Percentiles rank a stretch among this genome's conserved stretches.
Evolutionary conservation across 2,888 invertebrate genomes (phyloP).

Genomic region (Phengaris arion): DNA sequence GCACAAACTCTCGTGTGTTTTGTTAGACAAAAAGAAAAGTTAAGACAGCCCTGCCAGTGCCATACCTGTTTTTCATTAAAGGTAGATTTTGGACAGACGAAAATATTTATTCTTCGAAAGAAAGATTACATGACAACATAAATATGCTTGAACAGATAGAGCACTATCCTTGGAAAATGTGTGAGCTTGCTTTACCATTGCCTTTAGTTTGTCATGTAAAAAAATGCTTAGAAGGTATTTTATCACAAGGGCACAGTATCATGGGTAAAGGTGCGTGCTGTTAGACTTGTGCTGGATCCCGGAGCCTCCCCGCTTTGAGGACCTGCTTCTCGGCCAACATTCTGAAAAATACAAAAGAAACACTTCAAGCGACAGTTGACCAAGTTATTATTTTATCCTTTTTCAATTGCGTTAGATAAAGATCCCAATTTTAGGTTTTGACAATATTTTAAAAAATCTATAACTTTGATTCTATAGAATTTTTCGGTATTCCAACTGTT

Average conservation of each 20-base stretch:
- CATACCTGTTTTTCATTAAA: conserved; percentile 55
- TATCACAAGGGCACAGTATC: conserved; percentile 74
- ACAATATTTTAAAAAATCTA: no score
- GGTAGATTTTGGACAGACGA: conserved; percentile 61
- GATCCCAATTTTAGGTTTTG: no score
- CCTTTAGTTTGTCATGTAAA: conserved; percentile 65
- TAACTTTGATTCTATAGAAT: no score
- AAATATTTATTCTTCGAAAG: conserved; percentile 55
- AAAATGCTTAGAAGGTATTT: conserved; percentile 54
- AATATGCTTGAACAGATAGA: conserved; percentile 40
- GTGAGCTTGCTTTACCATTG: conserved; percentile 34
- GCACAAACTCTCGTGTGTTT: conserved; percentile 43
- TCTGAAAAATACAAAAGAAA: conserved; percentile 49
- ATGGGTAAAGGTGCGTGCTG: conserved; percentile 56
- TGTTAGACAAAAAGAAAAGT: conserved; percentile 45
- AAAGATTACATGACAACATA: conserved; percentile 61
- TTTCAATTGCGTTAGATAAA: no score
- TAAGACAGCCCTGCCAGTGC: conserved; percentile 50
- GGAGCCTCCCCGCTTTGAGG: conserved; percentile 82
- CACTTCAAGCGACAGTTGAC: no score
- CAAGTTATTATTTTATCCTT: no score
- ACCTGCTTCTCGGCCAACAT: conserved; percentile 76
- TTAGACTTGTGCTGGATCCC: conserved; percentile 77
- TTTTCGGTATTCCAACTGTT: no score
- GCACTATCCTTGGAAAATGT: conserved; percentile 35